Conservation (phyloP, 2,888 invertebrate genomes). For the Torymus texanus region DNA sequence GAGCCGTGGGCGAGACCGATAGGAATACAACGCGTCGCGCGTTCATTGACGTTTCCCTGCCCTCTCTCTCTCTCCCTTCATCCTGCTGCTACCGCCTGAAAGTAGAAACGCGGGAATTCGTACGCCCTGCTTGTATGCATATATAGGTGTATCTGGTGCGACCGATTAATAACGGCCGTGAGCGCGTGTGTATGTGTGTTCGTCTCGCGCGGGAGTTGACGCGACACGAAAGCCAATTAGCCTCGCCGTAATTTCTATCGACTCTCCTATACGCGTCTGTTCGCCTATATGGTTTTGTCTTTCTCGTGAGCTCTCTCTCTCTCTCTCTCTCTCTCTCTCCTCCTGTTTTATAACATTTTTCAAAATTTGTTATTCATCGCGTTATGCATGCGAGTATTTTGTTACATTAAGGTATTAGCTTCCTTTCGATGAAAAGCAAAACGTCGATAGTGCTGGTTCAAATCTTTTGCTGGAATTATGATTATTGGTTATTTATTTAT, state of each 20-base stretch:
- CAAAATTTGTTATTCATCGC: constrained; percentile 10
- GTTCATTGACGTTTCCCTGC: no score
- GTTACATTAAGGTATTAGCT: no score
- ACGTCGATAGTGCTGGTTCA: no score
- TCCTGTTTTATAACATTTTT: constrained; percentile 37
- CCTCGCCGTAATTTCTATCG: constrained; percentile 42
- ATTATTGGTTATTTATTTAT: no score
- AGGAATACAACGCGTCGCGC: no score
- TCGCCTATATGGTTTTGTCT: background rate
- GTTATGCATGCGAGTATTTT: background rate
- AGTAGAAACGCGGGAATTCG: constrained; percentile 12
- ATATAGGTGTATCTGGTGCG: background rate
- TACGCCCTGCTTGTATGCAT: background rate
- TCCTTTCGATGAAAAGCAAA: no score
- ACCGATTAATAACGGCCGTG: constrained; percentile 44
- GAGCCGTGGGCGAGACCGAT: no score
- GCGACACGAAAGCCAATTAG: constrained; percentile 54
- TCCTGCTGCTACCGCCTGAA: background rate
- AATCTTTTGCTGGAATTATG: no score
- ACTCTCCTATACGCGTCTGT: background rate
- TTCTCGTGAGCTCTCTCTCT: background rate
- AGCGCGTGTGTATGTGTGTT: background rate
- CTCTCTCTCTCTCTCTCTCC: background rate
- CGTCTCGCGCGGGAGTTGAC: constrained; percentile 33
- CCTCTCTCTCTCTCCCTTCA: no score